Evolutionary conservation across 2,888 invertebrate species (phyloP).

Genomic region (Plusia festucae): DNA sequence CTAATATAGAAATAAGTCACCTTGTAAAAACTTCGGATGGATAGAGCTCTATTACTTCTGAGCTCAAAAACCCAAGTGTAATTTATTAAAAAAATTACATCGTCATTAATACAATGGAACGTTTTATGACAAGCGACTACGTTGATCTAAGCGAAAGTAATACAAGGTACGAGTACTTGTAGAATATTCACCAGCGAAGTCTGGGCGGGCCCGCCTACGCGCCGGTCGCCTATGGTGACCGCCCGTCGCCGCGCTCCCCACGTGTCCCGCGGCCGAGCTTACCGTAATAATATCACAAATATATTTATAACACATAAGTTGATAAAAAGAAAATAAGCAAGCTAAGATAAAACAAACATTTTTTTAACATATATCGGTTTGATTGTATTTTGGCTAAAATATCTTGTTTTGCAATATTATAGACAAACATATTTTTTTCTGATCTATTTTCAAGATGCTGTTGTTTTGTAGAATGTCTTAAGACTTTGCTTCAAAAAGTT

Average conservation of each 20-base stretch:
- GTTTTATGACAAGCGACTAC: constrained; percentile 29
- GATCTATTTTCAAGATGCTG: neutral
- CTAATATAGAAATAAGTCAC: neutral
- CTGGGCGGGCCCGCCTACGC: constrained; percentile 74
- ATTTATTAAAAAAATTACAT: neutral
- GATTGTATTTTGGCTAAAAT: too few species aligned
- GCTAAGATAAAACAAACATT: too few species aligned
- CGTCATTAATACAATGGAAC: constrained; percentile 18
- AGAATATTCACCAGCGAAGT: constrained; percentile 55
- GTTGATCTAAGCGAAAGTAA: constrained; percentile 39
- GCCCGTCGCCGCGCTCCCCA: constrained; percentile 69
- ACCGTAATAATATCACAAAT: constrained; percentile 18
- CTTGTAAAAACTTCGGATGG: neutral
- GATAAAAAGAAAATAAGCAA: too few species aligned
- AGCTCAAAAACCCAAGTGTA: neutral
- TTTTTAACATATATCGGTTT: too few species aligned
- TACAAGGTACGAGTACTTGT: constrained; percentile 57
- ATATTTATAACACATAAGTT: constrained; percentile 17
- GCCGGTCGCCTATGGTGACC: constrained; percentile 80
- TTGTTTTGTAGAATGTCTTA: neutral
- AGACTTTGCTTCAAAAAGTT: neutral
- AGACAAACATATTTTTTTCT: too few species aligned
- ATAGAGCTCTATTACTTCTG: constrained; percentile 17
- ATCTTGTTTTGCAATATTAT: too few species aligned
- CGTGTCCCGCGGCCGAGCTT: constrained; percentile 58